phyloP scores from a whole-genome alignment of 2,113 vertebrate genomes.

The Oplegnathus fasciatus region DNA sequence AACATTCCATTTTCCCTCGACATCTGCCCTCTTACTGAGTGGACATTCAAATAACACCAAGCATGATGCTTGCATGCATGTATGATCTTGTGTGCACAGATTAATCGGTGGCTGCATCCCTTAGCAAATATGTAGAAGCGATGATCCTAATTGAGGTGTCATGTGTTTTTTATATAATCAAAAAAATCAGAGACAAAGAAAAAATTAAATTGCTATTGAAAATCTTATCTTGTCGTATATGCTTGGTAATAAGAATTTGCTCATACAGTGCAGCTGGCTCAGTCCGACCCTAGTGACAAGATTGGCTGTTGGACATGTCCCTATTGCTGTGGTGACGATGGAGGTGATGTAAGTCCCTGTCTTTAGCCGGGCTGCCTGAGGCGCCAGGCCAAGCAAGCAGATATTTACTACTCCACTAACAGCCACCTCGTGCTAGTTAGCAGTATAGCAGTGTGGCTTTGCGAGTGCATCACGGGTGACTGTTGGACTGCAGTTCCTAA shows the following conservation, averaged over 20 bases:
- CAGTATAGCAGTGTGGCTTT: conserved; percentile 35
- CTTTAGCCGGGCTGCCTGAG: conserved; percentile 73
- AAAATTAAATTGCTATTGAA: neutral
- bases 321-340: conserved; percentile 57
- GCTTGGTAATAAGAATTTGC: conserved; percentile 24
- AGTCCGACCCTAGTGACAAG: conserved; percentile 39
- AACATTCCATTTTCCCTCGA: conserved; percentile 28
- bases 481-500: conserved; percentile 58
- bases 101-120: conserved; percentile 10
- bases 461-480: conserved; percentile 45
- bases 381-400: conserved; percentile 66
- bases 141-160: conserved; percentile 18
- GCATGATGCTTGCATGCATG: conserved; percentile 10
- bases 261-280: conserved; percentile 45
- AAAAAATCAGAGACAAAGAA: conserved; percentile 1
- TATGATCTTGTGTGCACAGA: conserved; percentile 4
- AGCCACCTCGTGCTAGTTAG: conserved; percentile 47
- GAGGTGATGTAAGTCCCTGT: conserved; percentile 75
- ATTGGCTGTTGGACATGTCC: conserved; percentile 39
- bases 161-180: neutral
- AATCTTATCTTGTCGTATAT: neutral
- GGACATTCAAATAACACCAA: conserved; percentile 8
- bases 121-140: conserved; percentile 14
- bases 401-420: conserved; percentile 75
- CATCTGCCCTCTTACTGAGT: neutral